Conservation (phyloP, 2,888 invertebrate genomes). For the Lapara coniferarum region DNA sequence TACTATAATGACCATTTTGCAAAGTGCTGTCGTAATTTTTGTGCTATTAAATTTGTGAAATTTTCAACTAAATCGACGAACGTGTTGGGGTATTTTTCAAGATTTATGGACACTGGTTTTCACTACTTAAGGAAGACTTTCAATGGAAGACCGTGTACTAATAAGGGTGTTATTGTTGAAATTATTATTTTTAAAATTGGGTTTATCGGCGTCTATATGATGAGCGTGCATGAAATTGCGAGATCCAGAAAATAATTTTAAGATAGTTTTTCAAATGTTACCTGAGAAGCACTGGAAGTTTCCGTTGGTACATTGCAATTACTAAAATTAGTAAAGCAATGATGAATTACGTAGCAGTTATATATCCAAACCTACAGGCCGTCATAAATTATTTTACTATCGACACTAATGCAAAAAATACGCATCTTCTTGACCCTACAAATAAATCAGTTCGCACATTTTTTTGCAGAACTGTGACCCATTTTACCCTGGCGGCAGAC, state of each 20-base stretch:
- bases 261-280: too few species aligned
- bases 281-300: too few species aligned
- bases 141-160: too few species aligned
- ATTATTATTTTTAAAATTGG: too few species aligned
- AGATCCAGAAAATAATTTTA: too few species aligned
- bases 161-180: too few species aligned
- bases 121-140: neutral
- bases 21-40: slow-evolving; percentile 18
- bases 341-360: too few species aligned
- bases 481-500: slow-evolving; percentile 59
- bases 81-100: neutral
- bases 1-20: slow-evolving; percentile 25
- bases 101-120: neutral
- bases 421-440: slow-evolving; percentile 1
- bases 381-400: too few species aligned
- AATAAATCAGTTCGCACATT: neutral
- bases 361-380: neutral
- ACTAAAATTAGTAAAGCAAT: neutral
- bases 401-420: too few species aligned
- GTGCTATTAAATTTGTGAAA: slow-evolving; percentile 21
- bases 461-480: slow-evolving; percentile 53
- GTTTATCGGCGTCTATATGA: too few species aligned
- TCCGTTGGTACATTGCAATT: neutral
- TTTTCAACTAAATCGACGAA: neutral
- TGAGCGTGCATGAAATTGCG: too few species aligned